Evolutionary conservation across 2,888 invertebrate species (phyloP), one percentile per base, ranked within the genome.

Genomic region (Chymomyza caudatula): DNA sequence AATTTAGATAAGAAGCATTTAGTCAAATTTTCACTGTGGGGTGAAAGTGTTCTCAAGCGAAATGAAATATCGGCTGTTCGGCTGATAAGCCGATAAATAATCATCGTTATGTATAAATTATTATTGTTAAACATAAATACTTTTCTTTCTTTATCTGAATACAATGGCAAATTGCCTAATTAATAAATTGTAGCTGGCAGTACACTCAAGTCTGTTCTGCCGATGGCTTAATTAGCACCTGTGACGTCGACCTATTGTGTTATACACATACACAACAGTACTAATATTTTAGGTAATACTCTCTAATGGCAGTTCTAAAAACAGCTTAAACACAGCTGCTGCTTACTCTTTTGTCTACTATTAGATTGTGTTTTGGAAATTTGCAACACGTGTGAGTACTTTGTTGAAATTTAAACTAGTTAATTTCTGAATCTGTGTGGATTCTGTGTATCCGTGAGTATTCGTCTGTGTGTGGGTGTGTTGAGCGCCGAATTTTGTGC

Each of bases 21-120:
- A 73, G 74, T 71, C 62, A 59, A 29, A 63, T 47, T 43, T 52
- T 69, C 65, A 76, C 63, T 60, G 60, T 49, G 51, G 8, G 11
- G 29, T 37, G 29, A 37, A 37, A 37, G 29, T 37, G 8, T 37
- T 11, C 29, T 11, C 11, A n/a, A 11, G 29, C 29, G 25, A 25
- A 25, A 25, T 25, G 5, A 25, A 25, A 25, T 25, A 25, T 25
- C 5, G 29, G 29, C 29, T 29, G 8, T 29, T 29, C 8, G 29
- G 8, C 29, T 37, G 29, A 37, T 37, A 37, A 37, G 29, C 29
- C 29, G 29, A 37, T 37, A 37, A 37, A 37, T 37, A 37, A 37
- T 37, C 29, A 37, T 37, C 2, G 8, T 37, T 37, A 37, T 11
- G 11, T 37, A 37, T 2, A 37, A 37, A 37, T 37, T 37, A 4